Percentiles rank a stretch among this genome's conserved stretches.
These are phyloP conservation scores for Irena cyanogastra DNA, from an alignment of 2,113 vertebrate genomes.

Conservation along the genomic window DNA sequence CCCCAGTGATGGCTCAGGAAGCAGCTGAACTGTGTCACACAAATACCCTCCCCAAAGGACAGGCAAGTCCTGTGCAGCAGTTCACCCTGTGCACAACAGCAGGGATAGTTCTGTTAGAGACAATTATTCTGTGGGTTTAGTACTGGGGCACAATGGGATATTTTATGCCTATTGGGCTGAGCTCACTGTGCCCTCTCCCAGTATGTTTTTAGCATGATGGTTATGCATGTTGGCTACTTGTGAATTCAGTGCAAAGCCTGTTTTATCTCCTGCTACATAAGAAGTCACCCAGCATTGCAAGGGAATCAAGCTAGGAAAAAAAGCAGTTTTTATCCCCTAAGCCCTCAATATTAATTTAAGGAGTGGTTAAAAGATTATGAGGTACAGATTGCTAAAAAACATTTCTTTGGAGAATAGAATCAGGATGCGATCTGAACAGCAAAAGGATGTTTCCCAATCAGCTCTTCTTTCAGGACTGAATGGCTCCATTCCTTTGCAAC, in stretches of 20 bases:
- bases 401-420: neutral
- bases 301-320: neutral
- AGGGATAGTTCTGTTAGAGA: neutral
- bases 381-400: neutral
- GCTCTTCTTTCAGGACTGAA: neutral
- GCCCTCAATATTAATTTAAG: neutral
- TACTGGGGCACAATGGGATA: neutral
- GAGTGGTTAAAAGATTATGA: neutral
- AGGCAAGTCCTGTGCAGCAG: neutral
- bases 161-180: neutral
- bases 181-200: neutral
- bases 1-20: neutral
- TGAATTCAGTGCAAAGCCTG: neutral
- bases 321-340: neutral
- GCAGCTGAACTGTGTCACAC: neutral
- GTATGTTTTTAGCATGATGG: neutral
- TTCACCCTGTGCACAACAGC: neutral
- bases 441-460: neutral
- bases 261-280: neutral
- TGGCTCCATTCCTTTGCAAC: neutral
- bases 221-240: neutral
- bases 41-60: accelerated
- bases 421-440: neutral
- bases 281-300: neutral
- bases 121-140: neutral